These are phyloP conservation scores for Drosophila azteca DNA, from an alignment of 1,140 invertebrate species.

Conservation along the genomic window DNA sequence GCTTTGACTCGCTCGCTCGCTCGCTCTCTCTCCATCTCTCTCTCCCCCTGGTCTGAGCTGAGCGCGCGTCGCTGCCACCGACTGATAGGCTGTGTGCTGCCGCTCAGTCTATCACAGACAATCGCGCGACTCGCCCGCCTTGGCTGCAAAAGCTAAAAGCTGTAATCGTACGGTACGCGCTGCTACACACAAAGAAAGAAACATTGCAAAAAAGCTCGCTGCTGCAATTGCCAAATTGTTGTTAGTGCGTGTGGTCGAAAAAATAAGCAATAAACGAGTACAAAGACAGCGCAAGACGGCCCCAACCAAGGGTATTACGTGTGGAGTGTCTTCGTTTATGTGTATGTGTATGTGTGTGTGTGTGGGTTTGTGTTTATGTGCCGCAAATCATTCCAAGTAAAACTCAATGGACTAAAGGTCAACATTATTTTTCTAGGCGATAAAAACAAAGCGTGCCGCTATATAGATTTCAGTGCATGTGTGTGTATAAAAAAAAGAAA, in stretches of 20 bases:
- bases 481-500: slow-evolving; percentile 18
- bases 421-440: slow-evolving; percentile 60
- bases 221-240: slow-evolving; percentile 1
- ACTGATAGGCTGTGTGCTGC: slow-evolving; percentile 1
- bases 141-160: slow-evolving; percentile 26
- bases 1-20: slow-evolving; percentile 16
- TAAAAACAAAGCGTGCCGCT: slow-evolving; percentile 54
- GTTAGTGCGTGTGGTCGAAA: no score
- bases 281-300: no score
- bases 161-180: not conserved
- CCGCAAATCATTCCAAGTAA: slow-evolving; percentile 29
- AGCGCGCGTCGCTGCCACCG: slow-evolving; percentile 4
- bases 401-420: slow-evolving; percentile 63
- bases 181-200: slow-evolving; percentile 15
- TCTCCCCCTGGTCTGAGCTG: slow-evolving; percentile 16
- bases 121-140: slow-evolving; percentile 35
- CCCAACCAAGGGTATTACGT: slow-evolving; percentile 12
- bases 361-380: no score
- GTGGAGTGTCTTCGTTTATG: not conserved
- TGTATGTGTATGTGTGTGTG: no score
- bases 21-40: slow-evolving; percentile 2
- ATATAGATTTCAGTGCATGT: slow-evolving; percentile 4
- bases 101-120: slow-evolving; percentile 56
- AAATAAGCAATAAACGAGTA: no score
- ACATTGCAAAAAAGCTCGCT: slow-evolving; percentile 5